Evolutionary conservation across 2,113 vertebrate species (phyloP), one percentile per base, ranked within the genome.

Genomic region (Labeo rohita): DNA sequence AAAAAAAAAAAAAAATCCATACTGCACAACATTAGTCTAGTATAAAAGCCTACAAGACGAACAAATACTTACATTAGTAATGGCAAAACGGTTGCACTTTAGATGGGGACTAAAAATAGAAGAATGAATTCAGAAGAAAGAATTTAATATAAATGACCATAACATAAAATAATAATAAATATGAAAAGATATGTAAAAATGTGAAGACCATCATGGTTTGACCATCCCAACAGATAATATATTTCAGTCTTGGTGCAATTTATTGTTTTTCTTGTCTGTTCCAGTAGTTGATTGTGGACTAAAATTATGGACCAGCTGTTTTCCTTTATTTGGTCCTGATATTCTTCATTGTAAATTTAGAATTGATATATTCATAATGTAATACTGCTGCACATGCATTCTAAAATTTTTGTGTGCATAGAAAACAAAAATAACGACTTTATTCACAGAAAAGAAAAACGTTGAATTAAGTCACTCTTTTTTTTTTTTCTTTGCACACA

Each of bases 1-100:
- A n/a, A 28, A 49, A 4, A 54, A 84, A 84, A 28, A 28, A 28
- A 28, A 28, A 43, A 84, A 84, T 59, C 28, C 36, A 84, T 75
- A 75, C 5, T 12, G 39, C 13, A 63, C 70, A 39, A 45, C 47
- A 12, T 11, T 84, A 59, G 12, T 34, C 28, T 34, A 68, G 12
- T 39, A 18, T 18, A 8, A 70, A 68, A 39, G 6, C 28, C 12
- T 66, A 6, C 12, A 66, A 13, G 66, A 18, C 7, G 2, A 50
- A 28, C 36, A 59, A 11, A 21, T 52, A n/a, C 5, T 6, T 21
- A 34, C 47, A 66, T 9, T 68, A 4, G 3, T 36, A 68, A 68
- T 16, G 13, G 34, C 6, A 39, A 39, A 68, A 39, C 66, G 16
- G 34, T 16, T 39, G 13, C 13, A 39, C 34, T 16, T 70, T 9